Percentiles rank a stretch among this genome's conserved stretches.
These are phyloP conservation scores for Leptopilina drosophilae DNA, from an alignment of 2,888 invertebrate genomes.

Conservation along the genomic window DNA sequence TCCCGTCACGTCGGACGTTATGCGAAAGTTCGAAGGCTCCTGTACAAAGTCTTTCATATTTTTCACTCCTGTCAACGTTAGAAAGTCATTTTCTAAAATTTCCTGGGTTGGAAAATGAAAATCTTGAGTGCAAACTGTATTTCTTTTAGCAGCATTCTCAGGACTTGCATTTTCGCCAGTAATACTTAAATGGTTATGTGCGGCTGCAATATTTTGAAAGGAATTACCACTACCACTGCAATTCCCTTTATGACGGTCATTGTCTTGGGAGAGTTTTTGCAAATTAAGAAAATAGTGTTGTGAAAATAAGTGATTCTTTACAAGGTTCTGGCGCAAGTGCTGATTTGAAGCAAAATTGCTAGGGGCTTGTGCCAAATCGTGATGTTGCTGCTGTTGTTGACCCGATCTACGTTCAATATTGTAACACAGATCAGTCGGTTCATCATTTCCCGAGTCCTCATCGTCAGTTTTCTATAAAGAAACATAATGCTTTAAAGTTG, in stretches of 20 bases:
- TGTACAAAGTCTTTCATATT: slow-evolving; percentile 57
- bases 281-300: slow-evolving; percentile 51
- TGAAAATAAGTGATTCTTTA: slow-evolving; percentile 53
- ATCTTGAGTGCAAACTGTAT: background rate
- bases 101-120: slow-evolving; percentile 54
- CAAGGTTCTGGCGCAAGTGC: slow-evolving; percentile 54
- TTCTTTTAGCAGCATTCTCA: slow-evolving; percentile 35
- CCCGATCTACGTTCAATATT: slow-evolving; percentile 78
- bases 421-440: slow-evolving; percentile 86
- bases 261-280: slow-evolving; percentile 46
- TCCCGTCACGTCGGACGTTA: slow-evolving; percentile 65
- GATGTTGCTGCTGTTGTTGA: slow-evolving; percentile 59
- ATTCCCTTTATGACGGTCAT: slow-evolving; percentile 45
- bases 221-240: slow-evolving; percentile 47
- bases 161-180: slow-evolving; percentile 46
- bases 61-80: slow-evolving; percentile 56
- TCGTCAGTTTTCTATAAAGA: slow-evolving; percentile 85
- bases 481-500: too few relatives aligned
- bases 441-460: slow-evolving; percentile 96
- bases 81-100: slow-evolving; percentile 61
- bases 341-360: slow-evolving; percentile 58
- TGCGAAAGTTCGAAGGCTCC: slow-evolving; percentile 60
- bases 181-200: slow-evolving; percentile 52
- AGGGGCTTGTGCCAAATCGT: slow-evolving; percentile 66
- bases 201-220: slow-evolving; percentile 51